Conservation (phyloP, 2,797 vertebrate species). For the Myotis myotis region DNA sequence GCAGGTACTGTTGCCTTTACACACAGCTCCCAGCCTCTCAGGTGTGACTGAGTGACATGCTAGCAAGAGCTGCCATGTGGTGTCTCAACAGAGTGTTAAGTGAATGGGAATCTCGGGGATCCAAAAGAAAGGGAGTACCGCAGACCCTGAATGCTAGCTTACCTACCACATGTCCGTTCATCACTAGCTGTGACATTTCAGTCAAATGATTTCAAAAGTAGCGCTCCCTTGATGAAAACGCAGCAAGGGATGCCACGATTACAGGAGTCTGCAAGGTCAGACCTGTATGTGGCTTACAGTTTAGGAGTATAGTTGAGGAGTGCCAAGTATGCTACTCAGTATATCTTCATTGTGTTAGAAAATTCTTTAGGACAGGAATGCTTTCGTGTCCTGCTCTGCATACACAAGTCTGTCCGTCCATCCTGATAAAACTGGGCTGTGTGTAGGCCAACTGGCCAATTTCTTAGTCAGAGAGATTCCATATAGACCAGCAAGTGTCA, state of each 20-base stretch:
- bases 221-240: neutral
- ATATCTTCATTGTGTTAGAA: neutral
- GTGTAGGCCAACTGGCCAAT: neutral
- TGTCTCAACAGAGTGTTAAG: neutral
- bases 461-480: neutral
- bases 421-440: neutral
- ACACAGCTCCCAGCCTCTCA: neutral
- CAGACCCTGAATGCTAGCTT: neutral
- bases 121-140: neutral
- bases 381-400: neutral
- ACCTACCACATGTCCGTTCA: neutral
- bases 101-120: neutral
- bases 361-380: neutral
- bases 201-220: constrained; percentile 20
- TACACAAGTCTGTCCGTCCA: neutral
- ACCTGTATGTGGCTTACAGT: neutral
- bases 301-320: neutral
- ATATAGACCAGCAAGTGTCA: neutral
- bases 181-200: neutral
- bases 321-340: neutral
- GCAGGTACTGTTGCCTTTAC: neutral
- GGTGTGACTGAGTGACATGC: neutral
- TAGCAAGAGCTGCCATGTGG: neutral
- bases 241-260: neutral
- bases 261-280: neutral